Evolutionary conservation across 2,888 invertebrate genomes (phyloP), one percentile per base, ranked within the genome.

Genomic region (Drosophila meridiana): DNA sequence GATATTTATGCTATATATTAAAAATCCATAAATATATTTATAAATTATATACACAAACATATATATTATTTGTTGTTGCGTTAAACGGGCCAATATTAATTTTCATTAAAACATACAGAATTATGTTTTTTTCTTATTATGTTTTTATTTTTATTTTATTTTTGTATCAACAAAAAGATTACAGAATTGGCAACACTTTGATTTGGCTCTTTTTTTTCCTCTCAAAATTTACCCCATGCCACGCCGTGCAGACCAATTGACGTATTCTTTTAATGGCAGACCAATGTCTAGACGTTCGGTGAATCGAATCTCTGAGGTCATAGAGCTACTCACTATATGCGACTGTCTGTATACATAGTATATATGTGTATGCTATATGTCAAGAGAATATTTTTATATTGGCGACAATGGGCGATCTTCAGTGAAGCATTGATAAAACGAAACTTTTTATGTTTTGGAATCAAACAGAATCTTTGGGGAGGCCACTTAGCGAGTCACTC

Each of bases 261-360:
- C 84, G 84, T 82, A 70, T 77, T 69, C 58, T 64, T 56, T 69
- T 73, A 69, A 78, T 69, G 82, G 76, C 84, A 81, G 87, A 89
- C 87, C 85, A 64, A 69, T 89, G 85, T 85, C 85, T 85, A 85
- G 85, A 85, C 90, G 50, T 30, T 72, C 50, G 62, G 57, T 61
- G 42, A 67, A 76, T 69, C 72, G 71, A 78, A 76, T 75, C 82
- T 87, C 87, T 85, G 89, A 85, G 85, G 89, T 89, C 85, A 85
- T 79, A 77, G 43, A 68, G 71, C 71, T 68, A 73, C 71, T 82
- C 76, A 73, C 53, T 66, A 77, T 76, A 67, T 61, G 50, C 36
- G 40, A 43, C n/a, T 13, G 40, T 32, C 34, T 62, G 52, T 60
- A 61, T 62, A 38, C 34, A 14, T 43, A 30, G 9, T 34, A 52